These are phyloP conservation scores for Eurytoma californica DNA, from an alignment of 2,888 invertebrate genomes.

Conservation along the genomic window DNA sequence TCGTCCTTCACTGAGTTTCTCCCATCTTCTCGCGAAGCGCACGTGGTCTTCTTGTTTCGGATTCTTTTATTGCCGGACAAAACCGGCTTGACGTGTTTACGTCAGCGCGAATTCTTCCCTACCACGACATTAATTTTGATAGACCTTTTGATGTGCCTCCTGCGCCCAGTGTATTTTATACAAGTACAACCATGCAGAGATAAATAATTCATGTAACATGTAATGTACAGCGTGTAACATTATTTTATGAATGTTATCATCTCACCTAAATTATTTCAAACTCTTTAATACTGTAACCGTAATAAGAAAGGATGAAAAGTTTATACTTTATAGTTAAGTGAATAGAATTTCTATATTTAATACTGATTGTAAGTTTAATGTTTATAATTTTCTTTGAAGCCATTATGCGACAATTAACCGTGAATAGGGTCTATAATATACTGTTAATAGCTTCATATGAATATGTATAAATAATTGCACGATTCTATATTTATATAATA, in stretches of 20 bases:
- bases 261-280: too few relatives aligned
- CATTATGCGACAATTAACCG: too few relatives aligned
- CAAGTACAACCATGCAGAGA: too few relatives aligned
- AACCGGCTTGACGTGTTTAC: constrained; percentile 67
- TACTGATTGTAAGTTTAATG: not conserved
- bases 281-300: too few relatives aligned
- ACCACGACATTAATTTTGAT: constrained; percentile 29
- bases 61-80: constrained; percentile 30
- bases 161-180: constrained; percentile 11
- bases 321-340: too few relatives aligned
- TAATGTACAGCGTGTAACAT: too few relatives aligned
- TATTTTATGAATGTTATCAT: too few relatives aligned
- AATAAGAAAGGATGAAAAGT: too few relatives aligned
- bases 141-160: constrained; percentile 11
- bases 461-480: too few relatives aligned
- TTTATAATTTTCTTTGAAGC: not conserved
- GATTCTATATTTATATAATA: too few relatives aligned
- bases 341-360: not conserved
- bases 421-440: too few relatives aligned
- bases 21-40: not conserved
- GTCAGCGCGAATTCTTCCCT: constrained; percentile 53
- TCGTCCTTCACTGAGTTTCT: constrained; percentile 10
- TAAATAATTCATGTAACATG: not conserved
- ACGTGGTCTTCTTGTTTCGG: constrained; percentile 57
- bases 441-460: too few relatives aligned